Percentiles rank a stretch among this genome's conserved stretches.
Conservation (phyloP, 1,140 invertebrate genomes). For the Ceratosolen fusciceps region DNA sequence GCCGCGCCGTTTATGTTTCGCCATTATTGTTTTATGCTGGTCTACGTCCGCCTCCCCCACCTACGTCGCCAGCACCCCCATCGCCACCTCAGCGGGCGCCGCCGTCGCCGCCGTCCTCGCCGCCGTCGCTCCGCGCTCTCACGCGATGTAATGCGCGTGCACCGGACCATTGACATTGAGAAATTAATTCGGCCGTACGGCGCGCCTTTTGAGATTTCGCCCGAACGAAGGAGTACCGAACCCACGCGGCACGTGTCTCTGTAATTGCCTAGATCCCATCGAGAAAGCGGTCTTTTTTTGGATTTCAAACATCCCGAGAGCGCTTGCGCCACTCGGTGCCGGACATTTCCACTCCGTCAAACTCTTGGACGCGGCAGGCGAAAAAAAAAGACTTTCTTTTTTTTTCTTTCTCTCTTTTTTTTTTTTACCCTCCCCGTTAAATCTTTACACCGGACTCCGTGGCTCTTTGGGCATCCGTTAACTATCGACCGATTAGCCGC, state of each 20-base stretch:
- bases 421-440: too few species aligned
- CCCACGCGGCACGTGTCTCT: background rate
- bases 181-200: constrained; percentile 61
- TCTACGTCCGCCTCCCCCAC: too few species aligned
- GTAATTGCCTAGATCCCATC: background rate
- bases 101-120: constrained; percentile 56
- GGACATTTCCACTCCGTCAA: too few species aligned
- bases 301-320: background rate
- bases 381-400: too few species aligned
- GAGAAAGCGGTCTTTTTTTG: background rate
- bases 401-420: too few species aligned
- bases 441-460: too few species aligned
- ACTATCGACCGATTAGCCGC: too few species aligned
- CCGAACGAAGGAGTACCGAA: background rate
- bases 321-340: too few species aligned
- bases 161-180: constrained; percentile 69
- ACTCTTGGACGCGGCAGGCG: too few species aligned
- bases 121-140: constrained; percentile 41
- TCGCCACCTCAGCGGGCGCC: constrained; percentile 40
- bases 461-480: too few species aligned
- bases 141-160: constrained; percentile 19
- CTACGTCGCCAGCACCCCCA: constrained; percentile 57
- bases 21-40: constrained; percentile 73
- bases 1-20: constrained; percentile 71
- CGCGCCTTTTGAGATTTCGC: background rate